Evolutionary conservation across 2,888 invertebrate species (phyloP), one percentile per base, ranked within the genome.

Genomic region (Hofmannophila pseudospretella): DNA sequence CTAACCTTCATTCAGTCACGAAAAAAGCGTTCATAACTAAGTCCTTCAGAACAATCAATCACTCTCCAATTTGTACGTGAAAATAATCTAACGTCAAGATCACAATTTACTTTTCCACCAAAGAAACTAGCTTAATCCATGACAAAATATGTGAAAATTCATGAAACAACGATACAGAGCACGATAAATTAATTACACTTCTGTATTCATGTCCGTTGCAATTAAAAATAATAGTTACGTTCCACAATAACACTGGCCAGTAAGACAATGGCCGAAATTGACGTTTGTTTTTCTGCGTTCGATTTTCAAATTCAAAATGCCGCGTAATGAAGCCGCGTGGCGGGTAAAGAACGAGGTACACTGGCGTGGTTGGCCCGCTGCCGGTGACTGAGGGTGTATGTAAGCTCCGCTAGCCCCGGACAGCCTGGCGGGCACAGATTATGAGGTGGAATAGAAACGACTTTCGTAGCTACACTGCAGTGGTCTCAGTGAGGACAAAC

Each of bases 361-460:
- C 45, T 38, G 32, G 27, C 42, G 32, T 19, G 44, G 51, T 45
- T 59, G 48, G 63, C 62, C 57, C 58, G 65, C 64, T 58, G 73
- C 69, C 67, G 66, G 63, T 64, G 65, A 84, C 84, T 82, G 81
- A 80, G 81, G 79, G 74, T 71, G 67, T 66, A 63, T 56, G 66
- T 61, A 69, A 74, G 78, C 77, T 76, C 62, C 63, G 63, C 67
- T 70, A 54, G 72, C 69, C 77, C 82, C 74, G 82, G 84, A 76
- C 84, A 72, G 75, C 67, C 80, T 71, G 50, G 43, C 47, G 39
- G 66, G 41, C 82, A 84, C 62, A 78, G 71, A 82, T 41, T 66
- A 67, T n/a, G 25, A 7, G n/a, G 35, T 27, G n/a, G 9, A 2
- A 30, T 36, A 58, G 55, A 65, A 11, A 30, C 3, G 36, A 3